Evolutionary conservation across 2,888 invertebrate species (phyloP), one percentile per base, ranked within the genome.

Genomic region (Cryptus armator): DNA sequence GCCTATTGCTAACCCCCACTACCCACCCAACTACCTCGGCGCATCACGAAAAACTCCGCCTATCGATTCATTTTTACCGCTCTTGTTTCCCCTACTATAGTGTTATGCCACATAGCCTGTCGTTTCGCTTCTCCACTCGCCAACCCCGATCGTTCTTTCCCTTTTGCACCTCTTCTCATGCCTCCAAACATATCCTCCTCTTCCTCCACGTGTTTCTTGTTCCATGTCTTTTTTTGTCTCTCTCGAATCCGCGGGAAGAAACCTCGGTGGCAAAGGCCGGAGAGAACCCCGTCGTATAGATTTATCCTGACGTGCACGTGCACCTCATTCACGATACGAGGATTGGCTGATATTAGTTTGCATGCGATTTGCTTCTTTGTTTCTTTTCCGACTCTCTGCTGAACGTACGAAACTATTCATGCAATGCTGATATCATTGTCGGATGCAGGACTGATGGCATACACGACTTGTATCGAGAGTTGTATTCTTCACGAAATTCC

Each of bases 11-110:
- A 16, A 37, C 81, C 66, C 76, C 83, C 84, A 59, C 85, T 68
- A 37, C 37, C 84, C 75, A 67, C 43, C 76, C 53, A 10, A 16
- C n/a, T 16, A 46, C 51, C 91, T 89, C 89, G 90, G 90, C 90
- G 89, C 91, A 88, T 89, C 90, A 87, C 90, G 93, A 93, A 93
- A 93, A 93, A 93, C 93, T 93, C 93, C 93, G 93, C 93, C 93
- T 93, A 93, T 93, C 93, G 93, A 93, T 93, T 93, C 92, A 92
- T 93, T 93, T 93, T 93, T 93, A 92, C 90, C 90, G 91, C 91
- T 91, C 92, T 91, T 91, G 89, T 91, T 90, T 90, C 87, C 86
- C 80, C 85, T 84, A 32, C 37, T 64, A 16, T 71, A 51, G 44
- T 66, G 53, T 24, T 43, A 48, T 48, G 51, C 48, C 59, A 56